Evolutionary conservation across 2,888 invertebrate species (phyloP).

Genomic region (Acanthococcus lagerstroemiae): DNA sequence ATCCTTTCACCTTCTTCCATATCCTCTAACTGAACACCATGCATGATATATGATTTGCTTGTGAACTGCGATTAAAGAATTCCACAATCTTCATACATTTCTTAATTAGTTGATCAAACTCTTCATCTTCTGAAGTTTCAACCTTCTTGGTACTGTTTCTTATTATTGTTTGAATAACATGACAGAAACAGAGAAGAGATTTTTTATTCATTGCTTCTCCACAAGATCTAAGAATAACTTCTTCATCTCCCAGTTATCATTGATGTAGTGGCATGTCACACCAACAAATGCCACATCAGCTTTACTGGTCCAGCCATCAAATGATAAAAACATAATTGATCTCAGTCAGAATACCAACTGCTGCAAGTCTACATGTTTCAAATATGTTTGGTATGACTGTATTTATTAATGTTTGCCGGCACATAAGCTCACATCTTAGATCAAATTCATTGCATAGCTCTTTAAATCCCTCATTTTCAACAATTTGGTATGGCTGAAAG

Average conservation of each 20-base stretch:
- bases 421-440: conserved; percentile 38
- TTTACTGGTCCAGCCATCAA: conserved; percentile 8
- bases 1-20: background rate
- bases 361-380: background rate
- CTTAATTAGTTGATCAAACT: background rate
- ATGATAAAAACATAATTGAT: background rate
- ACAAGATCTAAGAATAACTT: background rate
- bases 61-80: background rate
- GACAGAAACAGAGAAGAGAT: background rate
- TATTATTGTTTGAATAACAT: background rate
- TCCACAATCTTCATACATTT: background rate
- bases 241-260: background rate
- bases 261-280: conserved; percentile 11
- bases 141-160: background rate
- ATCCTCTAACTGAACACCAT: background rate
- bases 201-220: background rate
- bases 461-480: conserved; percentile 39
- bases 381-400: background rate
- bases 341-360: background rate
- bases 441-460: conserved; percentile 37
- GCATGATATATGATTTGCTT: background rate
- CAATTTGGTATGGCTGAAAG: conserved; percentile 39
- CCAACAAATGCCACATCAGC: background rate
- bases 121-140: background rate
- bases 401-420: conserved; percentile 35